These are phyloP conservation scores for Anorthoa munda DNA, from an alignment of 2,888 invertebrate genomes.

Conservation along the genomic window DNA sequence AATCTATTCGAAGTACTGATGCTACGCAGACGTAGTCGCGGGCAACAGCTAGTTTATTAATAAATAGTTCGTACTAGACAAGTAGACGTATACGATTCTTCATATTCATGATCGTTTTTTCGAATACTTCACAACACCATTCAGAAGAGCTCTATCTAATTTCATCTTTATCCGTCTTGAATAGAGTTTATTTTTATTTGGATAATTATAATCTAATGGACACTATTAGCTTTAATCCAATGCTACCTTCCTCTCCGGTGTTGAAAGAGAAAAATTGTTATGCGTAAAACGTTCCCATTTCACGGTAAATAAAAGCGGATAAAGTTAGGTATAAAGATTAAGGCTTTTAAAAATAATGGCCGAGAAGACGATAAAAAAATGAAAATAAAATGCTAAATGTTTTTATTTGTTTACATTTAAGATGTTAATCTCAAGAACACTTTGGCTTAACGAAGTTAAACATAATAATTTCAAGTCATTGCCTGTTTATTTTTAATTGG, in stretches of 20 bases:
- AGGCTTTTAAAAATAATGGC: conserved; percentile 68
- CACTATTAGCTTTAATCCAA: conserved; percentile 55
- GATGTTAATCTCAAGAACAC: conserved; percentile 40
- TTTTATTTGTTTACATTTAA: conserved; percentile 50
- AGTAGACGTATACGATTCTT: conserved; percentile 30
- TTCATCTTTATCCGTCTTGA: conserved; percentile 6
- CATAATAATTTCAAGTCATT: conserved; percentile 20
- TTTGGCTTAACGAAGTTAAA: conserved; percentile 36
- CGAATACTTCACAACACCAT: conserved; percentile 3
- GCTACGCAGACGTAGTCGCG: no score
- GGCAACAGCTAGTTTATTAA: no score
- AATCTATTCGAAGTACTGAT: no score
- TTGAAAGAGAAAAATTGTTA: conserved; percentile 63
- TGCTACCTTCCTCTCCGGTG: conserved; percentile 45
- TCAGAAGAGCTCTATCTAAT: conserved; percentile 13
- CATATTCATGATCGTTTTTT: conserved; percentile 28
- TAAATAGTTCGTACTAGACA: conserved; percentile 60
- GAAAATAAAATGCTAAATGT: conserved; percentile 47
- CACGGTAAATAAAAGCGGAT: conserved; percentile 68
- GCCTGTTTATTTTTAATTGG: conserved; percentile 53
- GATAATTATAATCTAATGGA: conserved; percentile 42
- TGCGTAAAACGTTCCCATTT: conserved; percentile 66
- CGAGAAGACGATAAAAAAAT: conserved; percentile 48
- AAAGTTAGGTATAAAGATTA: conserved; percentile 65
- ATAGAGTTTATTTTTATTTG: conserved; percentile 34